Percentiles rank a stretch among this genome's conserved stretches.
Conservation (phyloP, 2,113 vertebrate genomes). For the Eleginops maclovinus region DNA sequence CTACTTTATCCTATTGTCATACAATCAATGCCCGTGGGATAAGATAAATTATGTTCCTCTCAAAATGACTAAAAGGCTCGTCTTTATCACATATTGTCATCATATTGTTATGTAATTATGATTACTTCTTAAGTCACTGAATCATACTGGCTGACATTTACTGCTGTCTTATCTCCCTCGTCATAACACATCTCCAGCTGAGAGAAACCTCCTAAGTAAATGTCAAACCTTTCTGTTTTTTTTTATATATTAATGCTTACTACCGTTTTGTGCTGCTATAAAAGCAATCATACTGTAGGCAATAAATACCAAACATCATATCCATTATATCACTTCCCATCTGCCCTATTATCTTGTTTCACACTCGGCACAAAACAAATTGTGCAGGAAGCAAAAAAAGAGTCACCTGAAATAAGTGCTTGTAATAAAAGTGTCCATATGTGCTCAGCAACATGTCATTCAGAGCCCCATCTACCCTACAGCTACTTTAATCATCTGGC, state of each 20-base stretch:
- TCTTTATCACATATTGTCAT: not conserved
- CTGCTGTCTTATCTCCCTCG: conserved; percentile 7
- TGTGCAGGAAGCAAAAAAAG: conserved; percentile 13
- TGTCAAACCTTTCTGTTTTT: conserved; percentile 35
- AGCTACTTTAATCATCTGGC: not conserved
- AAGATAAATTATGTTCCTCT: conserved; percentile 1
- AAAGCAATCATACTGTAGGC: conserved; percentile 6
- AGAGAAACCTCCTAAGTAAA: conserved; percentile 23
- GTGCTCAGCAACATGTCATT: conserved; percentile 7
- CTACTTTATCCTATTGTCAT: not conserved
- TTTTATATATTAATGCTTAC: not conserved
- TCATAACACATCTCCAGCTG: conserved; percentile 9
- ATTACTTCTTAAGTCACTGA: conserved; percentile 8
- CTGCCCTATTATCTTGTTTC: conserved; percentile 15
- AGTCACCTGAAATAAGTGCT: conserved; percentile 36
- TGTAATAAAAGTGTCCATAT: conserved; percentile 35
- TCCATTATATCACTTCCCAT: conserved; percentile 18
- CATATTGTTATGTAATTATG: not conserved
- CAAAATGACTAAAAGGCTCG: conserved; percentile 8
- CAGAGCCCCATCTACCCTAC: conserved; percentile 6
- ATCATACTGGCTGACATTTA: conserved; percentile 46
- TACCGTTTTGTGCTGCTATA: conserved; percentile 13
- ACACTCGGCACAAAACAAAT: not conserved
- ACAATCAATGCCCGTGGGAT: conserved; percentile 28
- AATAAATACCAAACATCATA: conserved; percentile 35